Percentiles rank a stretch among this genome's conserved stretches.
Conservation (phyloP, 2,797 vertebrate species). For the Propithecus perrieri region DNA sequence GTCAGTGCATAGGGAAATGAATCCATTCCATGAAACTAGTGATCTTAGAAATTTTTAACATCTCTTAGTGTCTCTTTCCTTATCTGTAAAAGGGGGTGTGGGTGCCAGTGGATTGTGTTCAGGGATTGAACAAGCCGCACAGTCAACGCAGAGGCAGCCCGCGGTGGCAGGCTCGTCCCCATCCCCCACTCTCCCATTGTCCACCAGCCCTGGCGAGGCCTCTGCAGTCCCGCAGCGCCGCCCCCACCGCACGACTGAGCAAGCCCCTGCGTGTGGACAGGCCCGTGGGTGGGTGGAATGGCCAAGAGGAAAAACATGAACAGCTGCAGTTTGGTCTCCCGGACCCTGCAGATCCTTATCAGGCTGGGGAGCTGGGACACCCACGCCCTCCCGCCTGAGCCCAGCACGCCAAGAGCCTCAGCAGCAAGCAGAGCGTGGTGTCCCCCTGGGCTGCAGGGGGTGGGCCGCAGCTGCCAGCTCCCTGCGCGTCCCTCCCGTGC, state of each 20-base stretch:
- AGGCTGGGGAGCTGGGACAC: not conserved
- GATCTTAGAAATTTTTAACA: not conserved
- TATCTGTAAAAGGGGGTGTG: not conserved
- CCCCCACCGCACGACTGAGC: not conserved
- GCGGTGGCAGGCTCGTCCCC: not conserved
- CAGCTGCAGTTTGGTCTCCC: not conserved
- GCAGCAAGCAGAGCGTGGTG: too few species aligned
- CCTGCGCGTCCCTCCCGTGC: not conserved
- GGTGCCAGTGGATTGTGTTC: not conserved
- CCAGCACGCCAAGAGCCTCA: not conserved
- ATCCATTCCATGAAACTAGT: not conserved
- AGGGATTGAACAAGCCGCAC: too few species aligned
- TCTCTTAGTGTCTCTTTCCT: not conserved
- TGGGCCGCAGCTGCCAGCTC: too few species aligned
- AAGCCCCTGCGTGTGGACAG: not conserved
- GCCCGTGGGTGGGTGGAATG: not conserved
- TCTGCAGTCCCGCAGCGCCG: not conserved
- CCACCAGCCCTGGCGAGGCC: not conserved
- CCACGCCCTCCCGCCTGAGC: not conserved
- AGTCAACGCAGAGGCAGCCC: rapidly evolving
- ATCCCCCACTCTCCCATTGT: not conserved
- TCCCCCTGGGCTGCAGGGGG: too few species aligned
- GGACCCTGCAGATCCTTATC: not conserved
- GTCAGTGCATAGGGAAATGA: not conserved
- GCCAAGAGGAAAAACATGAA: not conserved